Base-by-base conservation (phyloP, 2,888 invertebrate species). In the Drosophila nr. fundita region DNA sequence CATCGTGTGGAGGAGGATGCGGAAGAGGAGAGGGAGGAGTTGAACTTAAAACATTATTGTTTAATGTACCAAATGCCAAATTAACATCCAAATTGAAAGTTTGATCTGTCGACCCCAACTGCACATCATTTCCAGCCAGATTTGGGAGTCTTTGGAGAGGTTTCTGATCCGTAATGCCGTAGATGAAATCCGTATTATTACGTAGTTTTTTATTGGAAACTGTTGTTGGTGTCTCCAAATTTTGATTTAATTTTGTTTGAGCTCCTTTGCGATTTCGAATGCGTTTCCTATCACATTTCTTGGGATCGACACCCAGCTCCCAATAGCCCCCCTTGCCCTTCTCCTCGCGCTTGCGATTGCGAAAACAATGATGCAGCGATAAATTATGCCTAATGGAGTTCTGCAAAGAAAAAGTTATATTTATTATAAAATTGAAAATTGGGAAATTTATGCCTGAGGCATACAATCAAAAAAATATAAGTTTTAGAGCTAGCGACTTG, bases 311-410 rank as follows among this genome's bases (percentile, higher is more conserved):
- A 0, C 92, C 92, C 21, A 93, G 73, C 58, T 93, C 93, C 93
- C 93, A 93, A 49, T 93, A 93, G 18, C 93, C 93, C 3, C 93
- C 93, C 72, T 93, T 93, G 0, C 93, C 93, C 38, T 92, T 93
- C 59, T 93, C 93, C 58, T 91, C 91, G 48, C 93, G 92, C 49
- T 91, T 92, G 1, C 92, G 91, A 50, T 92, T 93, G 4, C 92
- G 92, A 82, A 93, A 93, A 67, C 92, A 93, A 45, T 91, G 91
- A 68, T 93, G 92, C 21, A 93, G 73, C 5, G 93, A 93, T 18
- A 93, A 78, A 78, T 93, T 93, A 60, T 93, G 93, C 10, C 93
- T 89, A 30, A 93, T 93, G 4, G 93, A 93, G 64, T 93, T 93
- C 93, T 92, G 45, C 27, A 15, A 45, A 45, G 24, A 45, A 15